phyloP scores from a whole-genome alignment of 2,888 invertebrate species.

The Ennomos fuscantarius region DNA sequence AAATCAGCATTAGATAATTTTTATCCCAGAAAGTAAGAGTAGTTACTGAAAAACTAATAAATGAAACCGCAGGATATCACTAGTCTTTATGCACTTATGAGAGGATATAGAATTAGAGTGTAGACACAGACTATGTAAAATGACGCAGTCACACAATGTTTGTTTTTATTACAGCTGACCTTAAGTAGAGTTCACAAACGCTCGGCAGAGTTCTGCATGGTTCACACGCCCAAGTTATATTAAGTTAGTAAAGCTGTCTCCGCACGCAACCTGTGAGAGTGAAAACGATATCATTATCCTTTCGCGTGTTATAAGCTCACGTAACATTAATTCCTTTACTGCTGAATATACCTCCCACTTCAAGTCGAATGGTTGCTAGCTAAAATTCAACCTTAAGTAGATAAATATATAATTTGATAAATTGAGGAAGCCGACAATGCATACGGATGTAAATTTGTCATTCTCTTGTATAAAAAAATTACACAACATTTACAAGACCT shows the following conservation, averaged over 20 bases:
- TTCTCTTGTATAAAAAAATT: constrained; percentile 11
- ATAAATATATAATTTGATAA: background rate
- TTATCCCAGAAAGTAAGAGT: too few relatives aligned
- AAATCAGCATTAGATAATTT: too few relatives aligned
- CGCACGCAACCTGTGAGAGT: constrained; percentile 5
- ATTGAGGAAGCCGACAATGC: constrained; percentile 7
- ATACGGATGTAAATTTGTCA: constrained; percentile 13
- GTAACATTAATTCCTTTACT: too few relatives aligned
- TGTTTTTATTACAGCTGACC: too few relatives aligned
- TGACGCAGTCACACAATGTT: too few relatives aligned
- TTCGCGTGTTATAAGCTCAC: background rate
- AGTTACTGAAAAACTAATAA: too few relatives aligned
- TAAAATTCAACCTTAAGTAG: too few relatives aligned
- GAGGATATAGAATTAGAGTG: background rate
- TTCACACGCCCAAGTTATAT: background rate
- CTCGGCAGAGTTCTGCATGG: background rate
- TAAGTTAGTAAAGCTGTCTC: too few relatives aligned
- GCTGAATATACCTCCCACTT: too few relatives aligned
- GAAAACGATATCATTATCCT: constrained; percentile 3
- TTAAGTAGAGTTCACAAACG: background rate
- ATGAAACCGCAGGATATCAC: too few relatives aligned
- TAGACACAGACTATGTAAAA: background rate
- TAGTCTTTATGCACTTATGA: background rate
- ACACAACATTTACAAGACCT: constrained; percentile 21
- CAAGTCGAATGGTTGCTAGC: too few relatives aligned